phyloP scores from a whole-genome alignment of 2,113 vertebrate genomes.

The Vulpes ferrilata region DNA sequence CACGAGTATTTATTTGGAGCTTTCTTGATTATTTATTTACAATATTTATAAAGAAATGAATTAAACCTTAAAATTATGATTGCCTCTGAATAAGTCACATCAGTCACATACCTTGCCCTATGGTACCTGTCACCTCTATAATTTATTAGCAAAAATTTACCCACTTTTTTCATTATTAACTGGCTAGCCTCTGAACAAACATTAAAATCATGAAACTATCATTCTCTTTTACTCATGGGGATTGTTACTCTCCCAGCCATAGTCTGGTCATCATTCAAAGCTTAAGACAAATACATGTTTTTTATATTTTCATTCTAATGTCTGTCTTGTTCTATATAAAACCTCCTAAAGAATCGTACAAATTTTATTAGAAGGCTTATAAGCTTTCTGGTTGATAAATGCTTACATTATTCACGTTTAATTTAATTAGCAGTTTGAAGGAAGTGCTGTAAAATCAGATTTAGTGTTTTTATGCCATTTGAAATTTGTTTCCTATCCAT shows the following conservation, averaged over 20 bases:
- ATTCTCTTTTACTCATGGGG: background rate
- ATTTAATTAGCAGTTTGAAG: slow-evolving; percentile 51
- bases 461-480: background rate
- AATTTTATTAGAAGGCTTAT: slow-evolving; percentile 36
- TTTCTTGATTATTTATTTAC: slow-evolving; percentile 23
- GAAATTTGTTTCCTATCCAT: background rate
- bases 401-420: slow-evolving; percentile 10
- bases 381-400: slow-evolving; percentile 13
- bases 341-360: background rate
- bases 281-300: slow-evolving; percentile 29
- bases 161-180: background rate
- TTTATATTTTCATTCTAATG: slow-evolving; percentile 18
- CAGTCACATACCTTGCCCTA: background rate
- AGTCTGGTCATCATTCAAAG: slow-evolving; percentile 19
- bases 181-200: background rate
- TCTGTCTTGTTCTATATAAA: slow-evolving; percentile 59
- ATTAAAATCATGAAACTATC: background rate
- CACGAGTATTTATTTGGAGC: background rate
- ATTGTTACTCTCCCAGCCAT: background rate
- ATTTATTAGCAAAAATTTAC: background rate
- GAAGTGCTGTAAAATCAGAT: slow-evolving; percentile 24
- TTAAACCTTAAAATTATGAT: background rate
- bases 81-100: background rate
- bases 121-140: background rate
- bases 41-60: background rate